Evolutionary conservation across 2,797 vertebrate genomes (phyloP).

Genomic region (Caiman crocodilus): DNA sequence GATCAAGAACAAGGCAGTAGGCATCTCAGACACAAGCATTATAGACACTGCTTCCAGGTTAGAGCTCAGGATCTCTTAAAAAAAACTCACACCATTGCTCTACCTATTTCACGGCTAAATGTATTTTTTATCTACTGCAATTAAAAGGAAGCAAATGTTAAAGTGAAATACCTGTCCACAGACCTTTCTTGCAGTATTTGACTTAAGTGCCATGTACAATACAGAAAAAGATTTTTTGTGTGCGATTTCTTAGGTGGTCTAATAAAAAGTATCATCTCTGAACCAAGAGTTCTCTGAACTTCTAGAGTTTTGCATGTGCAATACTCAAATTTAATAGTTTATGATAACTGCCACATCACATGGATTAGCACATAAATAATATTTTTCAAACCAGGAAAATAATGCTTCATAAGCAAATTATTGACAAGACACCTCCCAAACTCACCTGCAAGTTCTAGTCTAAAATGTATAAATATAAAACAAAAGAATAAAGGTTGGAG

Average conservation of each 20-base stretch:
- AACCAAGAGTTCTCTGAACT: too few relatives aligned
- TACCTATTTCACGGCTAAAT: background rate
- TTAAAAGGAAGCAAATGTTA: conserved; percentile 7
- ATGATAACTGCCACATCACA: background rate
- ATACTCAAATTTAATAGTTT: conserved; percentile 20
- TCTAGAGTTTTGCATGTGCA: background rate
- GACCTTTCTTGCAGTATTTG: conserved; percentile 44
- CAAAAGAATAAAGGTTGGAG: background rate
- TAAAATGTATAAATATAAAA: conserved; percentile 46
- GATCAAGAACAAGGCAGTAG: background rate
- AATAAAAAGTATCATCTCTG: too few relatives aligned
- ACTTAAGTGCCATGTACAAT: background rate
- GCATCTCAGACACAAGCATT: background rate
- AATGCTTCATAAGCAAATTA: conserved; percentile 16
- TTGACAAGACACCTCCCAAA: conserved; percentile 27
- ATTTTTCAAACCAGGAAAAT: conserved; percentile 25
- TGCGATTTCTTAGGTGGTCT: too few relatives aligned
- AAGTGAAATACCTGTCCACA: background rate
- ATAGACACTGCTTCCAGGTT: background rate
- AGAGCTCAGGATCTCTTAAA: background rate
- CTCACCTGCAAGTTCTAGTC: background rate
- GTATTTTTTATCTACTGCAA: conserved; percentile 3
- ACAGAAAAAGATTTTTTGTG: too few relatives aligned
- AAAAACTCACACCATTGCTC: background rate
- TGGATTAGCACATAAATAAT: conserved; percentile 17